phyloP scores from a whole-genome alignment of 2,113 vertebrate species.

The Astur gentilis region DNA sequence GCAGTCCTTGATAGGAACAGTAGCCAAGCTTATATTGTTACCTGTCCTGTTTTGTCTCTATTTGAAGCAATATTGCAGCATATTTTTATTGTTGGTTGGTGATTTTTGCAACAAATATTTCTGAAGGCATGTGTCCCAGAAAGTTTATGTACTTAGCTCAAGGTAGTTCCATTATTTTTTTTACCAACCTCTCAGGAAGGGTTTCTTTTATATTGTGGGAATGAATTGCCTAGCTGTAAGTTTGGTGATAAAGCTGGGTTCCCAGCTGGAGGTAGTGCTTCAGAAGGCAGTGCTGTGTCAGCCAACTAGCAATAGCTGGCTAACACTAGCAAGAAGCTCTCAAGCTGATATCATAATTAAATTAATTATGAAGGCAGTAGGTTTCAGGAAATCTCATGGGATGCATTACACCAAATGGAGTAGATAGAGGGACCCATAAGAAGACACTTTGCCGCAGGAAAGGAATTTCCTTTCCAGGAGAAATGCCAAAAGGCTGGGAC shows the following conservation, averaged over 20 bases:
- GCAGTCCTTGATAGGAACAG: background rate
- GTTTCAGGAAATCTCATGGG: background rate
- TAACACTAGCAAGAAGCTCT: background rate
- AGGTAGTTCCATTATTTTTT: background rate
- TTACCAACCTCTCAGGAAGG: background rate
- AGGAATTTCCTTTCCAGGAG: background rate
- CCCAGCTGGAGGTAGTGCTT: background rate
- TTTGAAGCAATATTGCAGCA: background rate
- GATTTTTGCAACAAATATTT: background rate
- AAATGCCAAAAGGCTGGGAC: background rate
- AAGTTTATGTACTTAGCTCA: background rate
- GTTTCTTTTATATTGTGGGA: background rate
- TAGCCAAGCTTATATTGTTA: background rate
- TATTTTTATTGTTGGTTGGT: background rate
- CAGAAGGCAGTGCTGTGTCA: background rate
- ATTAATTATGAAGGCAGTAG: slow-evolving; percentile 1
- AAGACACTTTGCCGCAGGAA: background rate
- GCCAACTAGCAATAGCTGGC: background rate
- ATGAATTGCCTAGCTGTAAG: background rate
- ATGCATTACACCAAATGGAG: background rate
- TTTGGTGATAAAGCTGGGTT: background rate
- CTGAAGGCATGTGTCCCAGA: background rate
- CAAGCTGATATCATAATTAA: background rate
- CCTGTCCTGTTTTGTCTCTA: background rate
- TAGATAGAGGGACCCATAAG: background rate